Percentiles rank a stretch among this genome's conserved stretches.
These are phyloP conservation scores for Diachrysia chrysitis DNA, from an alignment of 2,888 invertebrate genomes.

Conservation along the genomic window DNA sequence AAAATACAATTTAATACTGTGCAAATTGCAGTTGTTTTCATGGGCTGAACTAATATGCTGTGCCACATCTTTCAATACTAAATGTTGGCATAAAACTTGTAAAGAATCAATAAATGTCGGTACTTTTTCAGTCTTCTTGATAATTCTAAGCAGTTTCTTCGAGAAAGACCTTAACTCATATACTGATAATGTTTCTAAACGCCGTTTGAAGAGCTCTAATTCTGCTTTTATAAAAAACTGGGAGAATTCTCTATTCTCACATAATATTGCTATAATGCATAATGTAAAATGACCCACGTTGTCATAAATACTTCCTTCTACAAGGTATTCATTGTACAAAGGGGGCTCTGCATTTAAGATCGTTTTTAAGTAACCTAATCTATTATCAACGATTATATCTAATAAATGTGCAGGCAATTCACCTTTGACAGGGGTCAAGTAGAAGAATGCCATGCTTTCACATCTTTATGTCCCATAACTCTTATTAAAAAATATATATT, in stretches of 20 bases:
- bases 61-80: slow-evolving; percentile 75
- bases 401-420: slow-evolving; percentile 86
- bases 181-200: slow-evolving; percentile 69
- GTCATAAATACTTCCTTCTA: slow-evolving; percentile 89
- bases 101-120: slow-evolving; percentile 67
- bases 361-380: slow-evolving; percentile 85
- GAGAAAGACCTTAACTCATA: slow-evolving; percentile 79
- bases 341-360: slow-evolving; percentile 68
- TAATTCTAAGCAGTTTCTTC: slow-evolving; percentile 74
- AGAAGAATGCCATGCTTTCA: slow-evolving; percentile 86
- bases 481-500: no score
- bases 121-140: slow-evolving; percentile 67
- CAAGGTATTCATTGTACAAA: slow-evolving; percentile 87
- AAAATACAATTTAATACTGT: slow-evolving; percentile 86
- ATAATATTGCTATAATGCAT: slow-evolving; percentile 78
- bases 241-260: slow-evolving; percentile 70
- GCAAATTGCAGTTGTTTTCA: slow-evolving; percentile 62
- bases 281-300: slow-evolving; percentile 89
- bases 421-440: slow-evolving; percentile 88
- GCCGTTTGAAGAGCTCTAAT: slow-evolving; percentile 72
- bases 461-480: slow-evolving; percentile 27
- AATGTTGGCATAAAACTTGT: slow-evolving; percentile 72
- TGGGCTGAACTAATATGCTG: slow-evolving; percentile 75
- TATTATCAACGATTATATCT: slow-evolving; percentile 85
- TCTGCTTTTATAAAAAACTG: slow-evolving; percentile 77